phyloP scores from a whole-genome alignment of 2,113 vertebrate species.

The Odontophorus gujanensis region DNA sequence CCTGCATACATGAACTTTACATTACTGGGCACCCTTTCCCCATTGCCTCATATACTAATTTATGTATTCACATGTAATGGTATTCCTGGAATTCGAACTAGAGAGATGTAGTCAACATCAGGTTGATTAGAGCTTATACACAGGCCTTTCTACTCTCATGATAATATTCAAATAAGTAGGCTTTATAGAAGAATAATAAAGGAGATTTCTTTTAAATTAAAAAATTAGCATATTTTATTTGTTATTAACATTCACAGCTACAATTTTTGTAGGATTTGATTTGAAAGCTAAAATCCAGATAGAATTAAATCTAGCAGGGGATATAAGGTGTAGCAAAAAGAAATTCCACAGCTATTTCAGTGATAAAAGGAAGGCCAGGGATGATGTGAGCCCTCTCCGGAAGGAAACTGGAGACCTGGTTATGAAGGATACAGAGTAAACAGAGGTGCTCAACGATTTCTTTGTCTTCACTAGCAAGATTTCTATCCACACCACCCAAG shows the following conservation, averaged over 20 bases:
- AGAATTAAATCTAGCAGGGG: no score
- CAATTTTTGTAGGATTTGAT: neutral
- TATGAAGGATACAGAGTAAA: no score
- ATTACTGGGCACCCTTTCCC: neutral
- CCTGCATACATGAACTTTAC: neutral
- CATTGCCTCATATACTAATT: neutral
- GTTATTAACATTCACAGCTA: neutral
- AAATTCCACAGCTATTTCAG: no score
- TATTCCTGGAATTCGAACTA: neutral
- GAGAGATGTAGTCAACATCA: neutral
- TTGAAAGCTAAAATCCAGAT: neutral
- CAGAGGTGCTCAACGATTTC: no score
- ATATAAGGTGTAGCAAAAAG: no score
- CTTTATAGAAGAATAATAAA: neutral
- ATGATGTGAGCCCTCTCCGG: no score
- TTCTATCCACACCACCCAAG: no score
- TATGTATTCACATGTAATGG: neutral
- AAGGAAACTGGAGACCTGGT: no score
- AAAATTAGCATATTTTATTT: neutral
- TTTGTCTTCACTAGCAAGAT: no score
- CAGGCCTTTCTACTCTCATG: neutral
- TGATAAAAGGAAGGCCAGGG: no score
- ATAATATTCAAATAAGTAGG: neutral
- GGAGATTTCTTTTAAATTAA: no score
- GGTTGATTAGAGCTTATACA: neutral